Base-by-base conservation (phyloP, 1,140 invertebrate species). In the Megalonaias nervosa region DNA sequence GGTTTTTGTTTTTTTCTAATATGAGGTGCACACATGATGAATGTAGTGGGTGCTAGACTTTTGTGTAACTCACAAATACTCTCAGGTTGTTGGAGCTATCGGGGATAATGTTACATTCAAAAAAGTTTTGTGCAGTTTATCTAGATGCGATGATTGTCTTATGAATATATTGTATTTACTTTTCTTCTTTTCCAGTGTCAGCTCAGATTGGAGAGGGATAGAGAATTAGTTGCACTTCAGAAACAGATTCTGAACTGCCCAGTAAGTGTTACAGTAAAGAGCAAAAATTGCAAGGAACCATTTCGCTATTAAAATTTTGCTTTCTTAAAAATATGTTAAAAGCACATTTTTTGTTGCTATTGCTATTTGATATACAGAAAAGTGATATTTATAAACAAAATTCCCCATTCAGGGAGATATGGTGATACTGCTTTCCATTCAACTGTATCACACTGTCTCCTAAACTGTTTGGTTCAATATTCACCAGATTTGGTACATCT, bases 221-320 rank as follows among this genome's bases (percentile, higher is more conserved):
- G 80, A 65, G 72, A 84, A 66, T 79, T 90, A 60, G 79, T 88
- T 21, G 73, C 69, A 17, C 67, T 89, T 67, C 85, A 87, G 60
- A 84, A 82, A 71, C 84, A 81, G 56, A 89, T 90, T 31, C 80
- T 86, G n/a, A 86, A 86, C 79, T 89, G 86, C 66, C 88, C 88
- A 38, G 87, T 89, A 80, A 83, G 87, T 82, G 26, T 48, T 48
- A 48, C 6, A 48, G 38, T 48, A 48, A 4, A 11, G 9, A 48
- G 38, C 38, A 48, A 48, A 6, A 48, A 5, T 69, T 57, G 6
- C 15, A 14, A 13, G 55, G 17, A 16, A 38, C 17, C 14, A 59
- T 58, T 57, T 74, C 26, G 55, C 17, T 38, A 55, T 15, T 71
- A 26, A 59, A 23, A 31, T 19, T 26, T 23, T 15, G 6, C 14